Percentiles rank a stretch among this genome's conserved stretches.
Evolutionary conservation across 2,888 invertebrate genomes (phyloP).

Genomic region (Thyatira batis): DNA sequence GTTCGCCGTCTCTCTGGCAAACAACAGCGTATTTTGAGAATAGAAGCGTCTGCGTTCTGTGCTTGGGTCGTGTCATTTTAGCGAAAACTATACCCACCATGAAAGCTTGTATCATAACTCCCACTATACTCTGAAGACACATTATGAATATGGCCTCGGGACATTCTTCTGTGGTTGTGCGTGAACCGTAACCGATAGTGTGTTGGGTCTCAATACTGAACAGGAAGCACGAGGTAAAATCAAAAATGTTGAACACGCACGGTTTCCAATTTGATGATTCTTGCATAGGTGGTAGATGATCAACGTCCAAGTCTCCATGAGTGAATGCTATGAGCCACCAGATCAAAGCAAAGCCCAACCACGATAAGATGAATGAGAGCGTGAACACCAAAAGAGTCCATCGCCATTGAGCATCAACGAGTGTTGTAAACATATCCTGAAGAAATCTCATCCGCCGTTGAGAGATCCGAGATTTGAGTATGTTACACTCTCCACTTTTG

Average conservation of each 20-base stretch:
- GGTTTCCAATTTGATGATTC: slow-evolving; percentile 85
- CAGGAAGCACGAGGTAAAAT: slow-evolving; percentile 93
- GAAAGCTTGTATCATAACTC: slow-evolving; percentile 90
- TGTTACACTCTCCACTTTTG: slow-evolving; percentile 98
- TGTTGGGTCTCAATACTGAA: slow-evolving; percentile 97
- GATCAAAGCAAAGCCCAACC: slow-evolving; percentile 91
- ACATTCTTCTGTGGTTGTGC: slow-evolving; percentile 93
- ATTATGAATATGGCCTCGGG: slow-evolving; percentile 94
- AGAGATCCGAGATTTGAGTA: slow-evolving; percentile 93
- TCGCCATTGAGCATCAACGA: slow-evolving; percentile 96
- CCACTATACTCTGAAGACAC: slow-evolving; percentile 94
- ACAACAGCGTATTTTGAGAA: slow-evolving; percentile 93
- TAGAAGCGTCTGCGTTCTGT: slow-evolving; percentile 93
- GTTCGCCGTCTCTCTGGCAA: slow-evolving; percentile 90
- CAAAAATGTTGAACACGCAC: slow-evolving; percentile 90
- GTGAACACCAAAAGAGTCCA: slow-evolving; percentile 94
- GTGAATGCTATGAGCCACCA: slow-evolving; percentile 95
- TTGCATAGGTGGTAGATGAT: slow-evolving; percentile 80
- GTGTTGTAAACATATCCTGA: slow-evolving; percentile 92
- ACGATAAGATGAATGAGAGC: slow-evolving; percentile 92
- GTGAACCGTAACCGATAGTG: slow-evolving; percentile 94
- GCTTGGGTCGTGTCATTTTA: slow-evolving; percentile 95
- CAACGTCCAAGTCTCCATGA: slow-evolving; percentile 90
- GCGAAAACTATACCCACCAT: slow-evolving; percentile 94
- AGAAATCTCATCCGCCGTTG: slow-evolving; percentile 89